These are phyloP conservation scores for Yasuhikotakia modesta DNA, from an alignment of 2,797 vertebrate species.

Conservation along the genomic window DNA sequence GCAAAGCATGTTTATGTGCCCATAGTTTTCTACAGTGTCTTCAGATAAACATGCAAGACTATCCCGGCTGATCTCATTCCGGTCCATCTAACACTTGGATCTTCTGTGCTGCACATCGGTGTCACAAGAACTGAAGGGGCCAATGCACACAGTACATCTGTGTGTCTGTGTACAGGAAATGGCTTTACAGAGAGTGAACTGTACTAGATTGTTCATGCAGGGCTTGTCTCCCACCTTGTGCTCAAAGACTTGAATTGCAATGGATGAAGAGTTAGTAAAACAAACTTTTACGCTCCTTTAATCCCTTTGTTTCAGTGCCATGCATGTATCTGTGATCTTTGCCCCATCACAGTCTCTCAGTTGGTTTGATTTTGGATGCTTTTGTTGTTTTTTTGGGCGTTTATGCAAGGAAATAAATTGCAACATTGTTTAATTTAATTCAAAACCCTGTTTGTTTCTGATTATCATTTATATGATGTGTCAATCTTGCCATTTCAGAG, in stretches of 20 bases:
- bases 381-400: slow-evolving; percentile 15
- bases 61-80: slow-evolving; percentile 14
- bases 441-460: slow-evolving; percentile 14
- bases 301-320: slow-evolving; percentile 46
- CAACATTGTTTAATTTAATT: slow-evolving; percentile 7
- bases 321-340: slow-evolving; percentile 8
- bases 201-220: slow-evolving; percentile 5
- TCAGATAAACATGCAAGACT: slow-evolving; percentile 18
- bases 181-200: slow-evolving; percentile 15
- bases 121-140: slow-evolving; percentile 10
- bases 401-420: neutral
- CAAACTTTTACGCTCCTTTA: neutral
- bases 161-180: slow-evolving; percentile 7
- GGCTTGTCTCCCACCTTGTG: slow-evolving; percentile 38
- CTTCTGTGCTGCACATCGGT: neutral
- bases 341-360: neutral
- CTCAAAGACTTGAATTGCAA: slow-evolving; percentile 38
- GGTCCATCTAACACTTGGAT: slow-evolving; percentile 8
- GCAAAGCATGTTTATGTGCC: slow-evolving; percentile 18
- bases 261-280: neutral
- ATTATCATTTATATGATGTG: slow-evolving; percentile 33
- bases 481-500: slow-evolving; percentile 26
- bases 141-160: slow-evolving; percentile 10
- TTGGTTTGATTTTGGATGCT: slow-evolving; percentile 25
- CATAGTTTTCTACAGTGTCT: neutral